A percentile compares a stretch with the other conserved stretches of the same genome.
These are phyloP conservation scores for Bombylius discolor DNA, from an alignment of 2,888 invertebrate species.

Conservation along the genomic window DNA sequence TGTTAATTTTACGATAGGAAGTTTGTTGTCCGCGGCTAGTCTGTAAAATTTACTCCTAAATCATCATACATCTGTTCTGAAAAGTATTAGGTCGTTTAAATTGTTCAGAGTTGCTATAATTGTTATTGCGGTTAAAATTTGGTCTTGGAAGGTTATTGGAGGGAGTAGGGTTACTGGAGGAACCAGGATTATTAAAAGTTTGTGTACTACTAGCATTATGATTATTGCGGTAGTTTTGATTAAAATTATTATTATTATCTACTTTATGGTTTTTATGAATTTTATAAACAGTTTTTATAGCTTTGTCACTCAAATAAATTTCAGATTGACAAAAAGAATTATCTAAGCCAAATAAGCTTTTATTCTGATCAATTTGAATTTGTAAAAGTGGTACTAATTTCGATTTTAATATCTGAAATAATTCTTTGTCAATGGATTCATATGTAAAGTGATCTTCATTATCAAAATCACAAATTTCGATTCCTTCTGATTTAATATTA, in stretches of 20 bases:
- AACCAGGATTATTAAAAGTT: neutral
- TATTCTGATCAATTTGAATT: slow-evolving; percentile 2
- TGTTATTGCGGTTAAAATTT: neutral
- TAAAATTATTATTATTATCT: neutral
- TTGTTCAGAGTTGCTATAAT: neutral
- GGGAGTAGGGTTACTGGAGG: neutral
- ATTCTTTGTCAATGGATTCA: slow-evolving; percentile 3
- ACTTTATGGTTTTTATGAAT: neutral
- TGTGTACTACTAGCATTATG: neutral
- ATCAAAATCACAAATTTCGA: slow-evolving; percentile 3
- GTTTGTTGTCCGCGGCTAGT: slow-evolving; percentile 65
- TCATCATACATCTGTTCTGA: neutral
- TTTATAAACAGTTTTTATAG: neutral
- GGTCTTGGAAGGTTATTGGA: neutral
- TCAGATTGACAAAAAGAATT: slow-evolving; percentile 1
- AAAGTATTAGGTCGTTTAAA: neutral
- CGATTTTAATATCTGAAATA: slow-evolving; percentile 1
- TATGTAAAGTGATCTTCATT: slow-evolving; percentile 3
- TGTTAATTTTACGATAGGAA: slow-evolving; percentile 3
- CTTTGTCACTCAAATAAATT: neutral
- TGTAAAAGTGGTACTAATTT: slow-evolving; percentile 1
- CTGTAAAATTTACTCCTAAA: neutral
- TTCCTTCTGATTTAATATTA: slow-evolving; percentile 2
- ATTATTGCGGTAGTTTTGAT: neutral
- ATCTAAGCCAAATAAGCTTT: slow-evolving; percentile 4